These are phyloP conservation scores for Cardiocondyla obscurior DNA, from an alignment of 1,140 invertebrate species.

Conservation along the genomic window DNA sequence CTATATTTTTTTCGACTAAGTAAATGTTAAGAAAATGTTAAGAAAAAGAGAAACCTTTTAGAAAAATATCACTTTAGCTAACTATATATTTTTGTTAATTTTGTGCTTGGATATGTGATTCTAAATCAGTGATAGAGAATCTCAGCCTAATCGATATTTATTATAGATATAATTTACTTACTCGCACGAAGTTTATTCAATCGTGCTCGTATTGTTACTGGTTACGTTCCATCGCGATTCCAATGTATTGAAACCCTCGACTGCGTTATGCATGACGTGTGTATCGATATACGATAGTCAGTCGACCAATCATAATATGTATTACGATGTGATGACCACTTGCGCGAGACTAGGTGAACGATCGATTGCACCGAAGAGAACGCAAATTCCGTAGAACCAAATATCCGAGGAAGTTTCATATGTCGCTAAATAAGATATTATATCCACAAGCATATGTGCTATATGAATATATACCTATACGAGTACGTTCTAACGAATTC, in stretches of 20 bases:
- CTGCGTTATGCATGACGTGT: not conserved
- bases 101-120: not conserved
- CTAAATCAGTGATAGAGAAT: not conserved
- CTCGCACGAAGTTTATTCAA: not conserved
- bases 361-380: conserved; percentile 17
- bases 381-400: not conserved
- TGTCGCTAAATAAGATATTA: not conserved
- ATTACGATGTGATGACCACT: conserved; percentile 20
- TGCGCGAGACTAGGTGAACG: not conserved
- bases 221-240: conserved; percentile 10
- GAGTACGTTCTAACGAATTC: not conserved
- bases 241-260: not conserved
- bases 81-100: not conserved
- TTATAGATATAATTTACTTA: conserved; percentile 14
- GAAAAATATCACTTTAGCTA: not conserved
- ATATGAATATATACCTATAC: not conserved
- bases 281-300: conserved; percentile 36
- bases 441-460: not conserved
- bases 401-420: not conserved
- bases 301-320: conserved; percentile 35
- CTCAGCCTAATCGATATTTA: not conserved
- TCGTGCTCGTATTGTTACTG: not conserved
- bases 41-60: not conserved
- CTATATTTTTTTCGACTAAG: no score
- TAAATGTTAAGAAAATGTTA: conserved; percentile 4